A percentile compares a stretch with the other conserved stretches of the same genome.
Evolutionary conservation across 2,888 invertebrate species (phyloP).

Genomic region (Troides helena): DNA sequence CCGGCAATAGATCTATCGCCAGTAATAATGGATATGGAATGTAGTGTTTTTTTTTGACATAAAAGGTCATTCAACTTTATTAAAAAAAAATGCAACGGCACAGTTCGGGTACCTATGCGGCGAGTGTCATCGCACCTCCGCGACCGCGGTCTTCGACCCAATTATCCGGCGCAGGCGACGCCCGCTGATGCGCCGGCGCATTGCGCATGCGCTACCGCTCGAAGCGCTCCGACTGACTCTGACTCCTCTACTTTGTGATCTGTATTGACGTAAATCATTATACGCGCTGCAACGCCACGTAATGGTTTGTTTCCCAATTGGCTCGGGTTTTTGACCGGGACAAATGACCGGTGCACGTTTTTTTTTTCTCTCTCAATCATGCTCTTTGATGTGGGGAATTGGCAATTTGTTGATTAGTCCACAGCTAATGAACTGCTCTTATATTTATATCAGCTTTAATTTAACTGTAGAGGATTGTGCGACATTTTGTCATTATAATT

Average conservation of each 20-base stretch:
- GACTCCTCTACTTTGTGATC: slow-evolving; percentile 2
- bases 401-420: slow-evolving; percentile 17
- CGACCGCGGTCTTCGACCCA: slow-evolving; percentile 21
- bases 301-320: slow-evolving; percentile 40
- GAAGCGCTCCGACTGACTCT: no score
- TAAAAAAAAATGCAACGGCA: neutral
- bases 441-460: no score
- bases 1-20: no score
- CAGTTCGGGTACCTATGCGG: slow-evolving; percentile 39
- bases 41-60: no score
- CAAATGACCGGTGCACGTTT: slow-evolving; percentile 35
- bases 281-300: slow-evolving; percentile 34
- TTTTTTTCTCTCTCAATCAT: slow-evolving; percentile 25
- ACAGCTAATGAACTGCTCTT: no score
- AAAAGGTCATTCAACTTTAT: no score
- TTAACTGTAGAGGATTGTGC: no score
- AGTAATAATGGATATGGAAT: no score
- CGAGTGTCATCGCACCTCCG: slow-evolving; percentile 29
- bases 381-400: slow-evolving; percentile 19
- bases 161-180: slow-evolving; percentile 24
- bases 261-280: slow-evolving; percentile 21
- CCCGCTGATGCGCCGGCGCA: slow-evolving; percentile 15
- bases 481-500: no score
- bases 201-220: no score
- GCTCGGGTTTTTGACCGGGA: slow-evolving; percentile 38